phyloP scores from a whole-genome alignment of 2,888 invertebrate species.

The Apotomis betuletana region DNA sequence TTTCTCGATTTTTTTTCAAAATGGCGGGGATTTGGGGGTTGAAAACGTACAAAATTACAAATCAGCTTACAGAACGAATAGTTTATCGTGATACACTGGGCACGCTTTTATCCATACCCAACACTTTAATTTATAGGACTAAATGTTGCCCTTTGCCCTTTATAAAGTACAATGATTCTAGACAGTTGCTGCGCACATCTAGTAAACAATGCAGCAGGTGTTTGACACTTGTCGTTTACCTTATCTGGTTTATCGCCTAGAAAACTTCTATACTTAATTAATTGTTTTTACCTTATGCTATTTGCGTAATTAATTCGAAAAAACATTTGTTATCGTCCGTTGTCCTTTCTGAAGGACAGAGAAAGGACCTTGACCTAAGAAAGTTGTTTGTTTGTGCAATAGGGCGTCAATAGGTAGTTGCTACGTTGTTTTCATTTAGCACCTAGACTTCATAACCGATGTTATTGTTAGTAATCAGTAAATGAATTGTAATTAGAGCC shows the following conservation, averaged over 20 bases:
- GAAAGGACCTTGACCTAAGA: slow-evolving; percentile 6
- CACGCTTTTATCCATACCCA: too few species aligned
- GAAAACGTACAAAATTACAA: too few species aligned
- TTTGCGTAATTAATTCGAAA: slow-evolving; percentile 14
- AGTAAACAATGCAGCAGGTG: slow-evolving; percentile 1
- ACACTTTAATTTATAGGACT: too few species aligned
- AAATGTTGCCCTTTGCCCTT: too few species aligned
- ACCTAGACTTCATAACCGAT: not conserved
- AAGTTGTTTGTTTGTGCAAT: slow-evolving; percentile 4
- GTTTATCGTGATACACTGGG: too few species aligned
- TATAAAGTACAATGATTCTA: too few species aligned
- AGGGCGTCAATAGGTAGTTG: not conserved
- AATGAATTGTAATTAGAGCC: too few species aligned
- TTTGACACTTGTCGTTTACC: slow-evolving; percentile 1
- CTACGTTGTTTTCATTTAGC: not conserved
- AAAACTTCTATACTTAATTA: slow-evolving; percentile 4
- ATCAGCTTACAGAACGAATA: too few species aligned
- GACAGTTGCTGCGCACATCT: not conserved
- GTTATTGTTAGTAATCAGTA: not conserved
- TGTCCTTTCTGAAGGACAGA: slow-evolving; percentile 1
- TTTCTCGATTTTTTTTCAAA: too few species aligned
- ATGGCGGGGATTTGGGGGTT: too few species aligned
- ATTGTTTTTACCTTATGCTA: slow-evolving; percentile 17
- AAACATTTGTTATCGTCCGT: slow-evolving; percentile 7
- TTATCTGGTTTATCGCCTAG: slow-evolving; percentile 23